These are phyloP conservation scores for Acronicta leporina DNA, from an alignment of 2,888 invertebrate genomes.

Conservation along the genomic window DNA sequence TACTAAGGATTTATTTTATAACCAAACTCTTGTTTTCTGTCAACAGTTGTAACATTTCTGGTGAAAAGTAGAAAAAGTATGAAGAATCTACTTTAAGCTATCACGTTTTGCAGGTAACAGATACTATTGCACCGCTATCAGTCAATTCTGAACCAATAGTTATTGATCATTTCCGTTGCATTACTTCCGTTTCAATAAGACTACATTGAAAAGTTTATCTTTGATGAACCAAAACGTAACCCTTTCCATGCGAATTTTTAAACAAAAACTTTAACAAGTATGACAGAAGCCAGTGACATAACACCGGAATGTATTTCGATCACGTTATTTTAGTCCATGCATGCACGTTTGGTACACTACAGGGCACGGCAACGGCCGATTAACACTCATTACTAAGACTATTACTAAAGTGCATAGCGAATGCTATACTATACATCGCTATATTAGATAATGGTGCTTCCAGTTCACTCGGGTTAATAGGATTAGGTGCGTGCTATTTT, in stretches of 20 bases:
- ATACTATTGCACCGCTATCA: too few species aligned
- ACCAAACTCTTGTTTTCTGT: background rate
- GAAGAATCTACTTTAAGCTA: too few species aligned
- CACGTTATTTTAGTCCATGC: conserved; percentile 12
- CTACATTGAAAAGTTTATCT: too few species aligned
- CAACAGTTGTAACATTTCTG: background rate
- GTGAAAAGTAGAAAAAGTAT: background rate
- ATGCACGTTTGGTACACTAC: conserved; percentile 28
- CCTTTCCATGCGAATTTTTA: background rate
- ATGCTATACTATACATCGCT: conserved; percentile 57
- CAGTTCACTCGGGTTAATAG: conserved; percentile 74
- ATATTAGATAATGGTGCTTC: conserved; percentile 68
- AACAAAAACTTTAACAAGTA: conserved; percentile 9
- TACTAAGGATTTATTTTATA: conserved; percentile 20
- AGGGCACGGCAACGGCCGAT: conserved; percentile 60
- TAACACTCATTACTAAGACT: conserved; percentile 60
- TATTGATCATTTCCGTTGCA: too few species aligned
- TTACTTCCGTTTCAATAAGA: background rate
- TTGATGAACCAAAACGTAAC: background rate
- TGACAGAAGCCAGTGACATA: background rate
- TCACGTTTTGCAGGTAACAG: too few species aligned
- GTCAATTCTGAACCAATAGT: too few species aligned
- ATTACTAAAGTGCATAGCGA: conserved; percentile 72
- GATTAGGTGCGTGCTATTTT: conserved; percentile 72
- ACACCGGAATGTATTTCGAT: conserved; percentile 30